Percentiles rank a stretch among this genome's conserved stretches.
phyloP scores from a whole-genome alignment of 2,113 vertebrate genomes.

The Cynopterus brachyotis region DNA sequence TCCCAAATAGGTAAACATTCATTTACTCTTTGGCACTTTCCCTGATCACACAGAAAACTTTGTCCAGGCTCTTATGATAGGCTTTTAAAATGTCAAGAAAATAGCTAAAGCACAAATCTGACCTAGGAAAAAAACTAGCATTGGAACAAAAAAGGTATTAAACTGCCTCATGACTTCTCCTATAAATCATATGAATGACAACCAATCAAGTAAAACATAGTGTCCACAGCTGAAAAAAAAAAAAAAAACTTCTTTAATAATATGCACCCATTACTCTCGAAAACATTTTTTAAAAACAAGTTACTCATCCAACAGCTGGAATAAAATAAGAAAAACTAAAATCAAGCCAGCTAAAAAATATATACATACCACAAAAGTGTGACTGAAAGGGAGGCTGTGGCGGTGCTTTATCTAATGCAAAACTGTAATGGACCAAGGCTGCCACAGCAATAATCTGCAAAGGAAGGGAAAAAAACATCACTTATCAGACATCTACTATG shows the following conservation, averaged over 20 bases:
- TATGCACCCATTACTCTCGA: conserved; percentile 19
- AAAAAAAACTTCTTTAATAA: not conserved
- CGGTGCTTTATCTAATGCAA: conserved; percentile 94
- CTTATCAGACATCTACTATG: not conserved
- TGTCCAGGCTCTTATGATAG: not conserved
- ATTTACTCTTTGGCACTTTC: conserved; percentile 31
- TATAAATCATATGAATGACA: not conserved
- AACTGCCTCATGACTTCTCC: not conserved
- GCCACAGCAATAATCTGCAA: conserved; percentile 92
- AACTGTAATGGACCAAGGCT: conserved; percentile 91
- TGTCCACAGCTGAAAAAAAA: conserved; percentile 24
- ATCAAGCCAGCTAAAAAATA: conserved; percentile 43
- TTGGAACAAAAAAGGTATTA: not conserved
- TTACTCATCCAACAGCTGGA: conserved; percentile 28
- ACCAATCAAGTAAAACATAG: conserved; percentile 29
- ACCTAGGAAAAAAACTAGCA: not conserved
- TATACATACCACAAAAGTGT: conserved; percentile 93
- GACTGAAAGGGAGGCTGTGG: conserved; percentile 94
- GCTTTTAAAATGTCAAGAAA: not conserved
- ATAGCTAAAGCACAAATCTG: not conserved
- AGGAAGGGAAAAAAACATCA: not conserved
- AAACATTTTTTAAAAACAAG: conserved; percentile 43
- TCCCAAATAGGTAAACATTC: not conserved
- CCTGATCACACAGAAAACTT: conserved; percentile 19
- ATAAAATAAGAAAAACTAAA: conserved; percentile 20